Percentiles rank a stretch among this genome's conserved stretches.
Conservation (phyloP, 2,888 invertebrate species). For the Allygus modestus region DNA sequence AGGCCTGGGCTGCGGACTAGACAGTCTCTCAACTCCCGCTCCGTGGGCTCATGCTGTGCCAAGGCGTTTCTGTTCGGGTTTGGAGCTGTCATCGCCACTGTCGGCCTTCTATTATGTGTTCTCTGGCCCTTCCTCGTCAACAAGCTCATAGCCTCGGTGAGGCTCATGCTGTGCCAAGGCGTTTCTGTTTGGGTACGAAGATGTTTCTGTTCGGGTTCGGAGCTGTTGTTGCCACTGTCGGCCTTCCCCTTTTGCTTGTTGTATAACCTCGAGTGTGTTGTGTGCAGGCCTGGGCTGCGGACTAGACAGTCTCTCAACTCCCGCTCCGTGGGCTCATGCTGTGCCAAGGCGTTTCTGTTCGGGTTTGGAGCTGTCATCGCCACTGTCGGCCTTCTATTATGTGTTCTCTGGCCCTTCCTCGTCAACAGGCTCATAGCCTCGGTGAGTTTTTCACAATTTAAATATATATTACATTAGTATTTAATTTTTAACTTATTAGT, state of each 20-base stretch:
- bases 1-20: not conserved
- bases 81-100: slow-evolving; percentile 23
- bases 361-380: slow-evolving; percentile 40
- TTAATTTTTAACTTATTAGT: too few relatives aligned
- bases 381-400: not conserved
- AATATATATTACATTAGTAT: too few relatives aligned
- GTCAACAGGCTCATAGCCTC: slow-evolving; percentile 4
- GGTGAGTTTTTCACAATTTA: slow-evolving; percentile 6
- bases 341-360: slow-evolving; percentile 9
- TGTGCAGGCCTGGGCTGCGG: slow-evolving; percentile 8
- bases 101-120: not conserved
- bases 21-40: not conserved
- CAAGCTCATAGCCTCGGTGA: not conserved
- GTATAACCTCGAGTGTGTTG: too few relatives aligned
- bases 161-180: too few relatives aligned
- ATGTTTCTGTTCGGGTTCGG: too few relatives aligned
- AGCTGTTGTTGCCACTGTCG: not conserved
- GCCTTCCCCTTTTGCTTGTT: not conserved
- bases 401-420: slow-evolving; percentile 2
- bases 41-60: not conserved
- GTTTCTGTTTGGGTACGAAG: too few relatives aligned
- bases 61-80: slow-evolving; percentile 18
- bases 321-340: not conserved
- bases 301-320: slow-evolving; percentile 14
- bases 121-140: slow-evolving; percentile 16